Conservation (phyloP, 2,113 vertebrate species). For the Myrmecobius fasciatus region DNA sequence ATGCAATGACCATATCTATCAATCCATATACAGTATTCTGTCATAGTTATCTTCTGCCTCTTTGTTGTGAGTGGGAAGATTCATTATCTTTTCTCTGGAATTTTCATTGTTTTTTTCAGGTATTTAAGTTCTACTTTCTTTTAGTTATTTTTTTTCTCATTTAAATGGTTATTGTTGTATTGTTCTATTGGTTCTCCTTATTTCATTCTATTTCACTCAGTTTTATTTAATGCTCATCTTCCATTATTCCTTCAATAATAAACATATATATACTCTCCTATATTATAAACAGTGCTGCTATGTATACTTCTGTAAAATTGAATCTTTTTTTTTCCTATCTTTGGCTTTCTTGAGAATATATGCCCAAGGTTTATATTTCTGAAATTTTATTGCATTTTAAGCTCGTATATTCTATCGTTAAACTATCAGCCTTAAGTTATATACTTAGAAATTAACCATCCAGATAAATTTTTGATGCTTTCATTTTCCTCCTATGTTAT, state of each 20-base stretch:
- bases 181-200: not conserved
- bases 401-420: not conserved
- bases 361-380: not conserved
- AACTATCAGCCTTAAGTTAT: slow-evolving; percentile 63
- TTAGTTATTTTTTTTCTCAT: not conserved
- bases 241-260: not conserved
- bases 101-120: not conserved
- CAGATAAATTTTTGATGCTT: not conserved
- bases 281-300: not conserved
- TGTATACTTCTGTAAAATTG: not conserved
- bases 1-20: not conserved
- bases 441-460: slow-evolving; percentile 38
- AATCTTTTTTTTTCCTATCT: not conserved
- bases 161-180: not conserved
- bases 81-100: not conserved
- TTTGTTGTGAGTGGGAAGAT: not conserved
- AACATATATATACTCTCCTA: too few relatives aligned
- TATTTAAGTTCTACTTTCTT: not conserved
- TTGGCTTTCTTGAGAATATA: not conserved
- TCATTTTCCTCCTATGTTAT: slow-evolving; percentile 53
- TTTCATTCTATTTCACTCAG: not conserved
- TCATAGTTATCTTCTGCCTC: not conserved
- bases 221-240: not conserved
- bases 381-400: slow-evolving; percentile 10
- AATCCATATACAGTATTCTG: not conserved